These are phyloP conservation scores for Argentina silus DNA, from an alignment of 2,797 vertebrate species.

Conservation along the genomic window DNA sequence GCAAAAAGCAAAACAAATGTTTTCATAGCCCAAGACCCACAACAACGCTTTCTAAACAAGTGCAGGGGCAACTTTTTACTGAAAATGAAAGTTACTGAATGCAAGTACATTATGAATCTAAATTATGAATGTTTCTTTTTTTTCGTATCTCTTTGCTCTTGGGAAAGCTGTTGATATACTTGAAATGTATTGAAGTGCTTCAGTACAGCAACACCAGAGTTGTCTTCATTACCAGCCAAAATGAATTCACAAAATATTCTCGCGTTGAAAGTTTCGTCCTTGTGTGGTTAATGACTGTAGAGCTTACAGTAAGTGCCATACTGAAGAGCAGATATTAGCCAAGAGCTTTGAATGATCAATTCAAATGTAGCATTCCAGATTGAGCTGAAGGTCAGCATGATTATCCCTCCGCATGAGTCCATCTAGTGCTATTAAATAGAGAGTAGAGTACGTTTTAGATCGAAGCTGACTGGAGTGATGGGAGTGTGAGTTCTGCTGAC, in stretches of 20 bases:
- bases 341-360: slow-evolving; percentile 34
- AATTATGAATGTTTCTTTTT: too few relatives aligned
- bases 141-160: too few relatives aligned
- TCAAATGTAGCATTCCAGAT: slow-evolving; percentile 52
- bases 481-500: too few relatives aligned
- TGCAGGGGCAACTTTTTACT: too few relatives aligned
- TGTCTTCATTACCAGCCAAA: background rate
- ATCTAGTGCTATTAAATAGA: slow-evolving; percentile 44
- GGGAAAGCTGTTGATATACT: too few relatives aligned
- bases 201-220: background rate
- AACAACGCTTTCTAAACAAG: too few relatives aligned
- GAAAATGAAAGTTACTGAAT: too few relatives aligned
- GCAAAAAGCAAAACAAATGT: too few relatives aligned
- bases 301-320: background rate
- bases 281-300: slow-evolving; percentile 22
- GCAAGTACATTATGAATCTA: too few relatives aligned
- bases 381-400: slow-evolving; percentile 62
- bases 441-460: slow-evolving; percentile 43
- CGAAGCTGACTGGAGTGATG: slow-evolving; percentile 21
- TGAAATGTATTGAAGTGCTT: background rate
- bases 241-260: slow-evolving; percentile 8
- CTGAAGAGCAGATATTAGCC: slow-evolving; percentile 26
- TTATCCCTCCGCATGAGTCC: slow-evolving; percentile 53
- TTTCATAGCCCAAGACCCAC: too few relatives aligned
- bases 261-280: slow-evolving; percentile 67